These are phyloP conservation scores for Drosophila pseudoobscura DNA, from an alignment of 1,140 invertebrate genomes.

Conservation along the genomic window DNA sequence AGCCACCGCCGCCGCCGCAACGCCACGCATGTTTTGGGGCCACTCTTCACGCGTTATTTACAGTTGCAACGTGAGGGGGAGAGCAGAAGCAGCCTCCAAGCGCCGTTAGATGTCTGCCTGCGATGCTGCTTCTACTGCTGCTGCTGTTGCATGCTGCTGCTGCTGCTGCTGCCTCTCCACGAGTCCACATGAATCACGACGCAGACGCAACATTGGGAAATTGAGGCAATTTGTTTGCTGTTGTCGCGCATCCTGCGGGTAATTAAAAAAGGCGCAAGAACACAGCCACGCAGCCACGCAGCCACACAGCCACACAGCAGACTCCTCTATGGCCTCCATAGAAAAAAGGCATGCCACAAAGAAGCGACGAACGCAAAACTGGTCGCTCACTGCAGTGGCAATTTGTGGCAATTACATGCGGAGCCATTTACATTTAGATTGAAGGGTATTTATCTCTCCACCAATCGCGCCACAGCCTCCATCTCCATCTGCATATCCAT, in stretches of 20 bases:
- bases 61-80: slow-evolving; percentile 68
- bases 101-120: slow-evolving; percentile 69
- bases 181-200: slow-evolving; percentile 76
- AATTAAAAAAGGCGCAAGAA: slow-evolving; percentile 82
- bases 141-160: slow-evolving; percentile 54
- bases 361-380: slow-evolving; percentile 60
- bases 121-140: slow-evolving; percentile 42
- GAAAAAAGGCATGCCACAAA: slow-evolving; percentile 25
- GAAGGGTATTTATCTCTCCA: slow-evolving; percentile 76
- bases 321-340: slow-evolving; percentile 32
- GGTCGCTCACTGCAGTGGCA: slow-evolving; percentile 82
- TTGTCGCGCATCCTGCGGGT: slow-evolving; percentile 82
- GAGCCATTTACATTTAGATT: slow-evolving; percentile 82
- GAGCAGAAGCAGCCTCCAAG: slow-evolving; percentile 22
- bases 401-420: slow-evolving; percentile 82
- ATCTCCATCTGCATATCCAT: neutral
- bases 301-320: slow-evolving; percentile 5
- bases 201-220: slow-evolving; percentile 77
- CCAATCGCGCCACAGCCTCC: slow-evolving; percentile 8
- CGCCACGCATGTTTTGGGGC: slow-evolving; percentile 74
- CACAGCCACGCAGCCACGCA: slow-evolving; percentile 46
- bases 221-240: slow-evolving; percentile 82
- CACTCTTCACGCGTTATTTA: slow-evolving; percentile 79
- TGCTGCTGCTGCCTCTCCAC: slow-evolving; percentile 53
- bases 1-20: slow-evolving; percentile 52